A percentile compares a stretch with the other conserved stretches of the same genome.
These are phyloP conservation scores for Poecilia latipinna DNA, from an alignment of 2,113 vertebrate genomes.

Conservation along the genomic window DNA sequence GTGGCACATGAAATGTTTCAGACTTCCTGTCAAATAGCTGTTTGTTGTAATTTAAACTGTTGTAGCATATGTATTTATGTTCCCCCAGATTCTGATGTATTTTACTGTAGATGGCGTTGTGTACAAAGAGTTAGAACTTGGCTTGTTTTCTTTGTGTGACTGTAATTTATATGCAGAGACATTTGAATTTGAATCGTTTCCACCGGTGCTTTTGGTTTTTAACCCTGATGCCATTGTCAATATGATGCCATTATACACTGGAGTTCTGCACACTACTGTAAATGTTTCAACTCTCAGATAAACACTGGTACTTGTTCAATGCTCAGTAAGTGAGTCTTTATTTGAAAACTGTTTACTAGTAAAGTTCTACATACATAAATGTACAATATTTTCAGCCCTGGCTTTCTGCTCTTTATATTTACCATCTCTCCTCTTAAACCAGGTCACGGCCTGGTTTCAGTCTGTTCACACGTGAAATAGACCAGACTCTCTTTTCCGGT, in stretches of 20 bases:
- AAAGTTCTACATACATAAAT: conserved; percentile 32
- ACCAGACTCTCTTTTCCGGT: not conserved
- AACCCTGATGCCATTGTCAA: conserved; percentile 28
- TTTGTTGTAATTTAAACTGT: conserved; percentile 69
- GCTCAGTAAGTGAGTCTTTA: conserved; percentile 3
- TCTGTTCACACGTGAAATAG: conserved; percentile 9
- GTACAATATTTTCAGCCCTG: conserved; percentile 19
- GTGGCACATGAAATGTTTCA: conserved; percentile 52
- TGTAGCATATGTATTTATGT: conserved; percentile 71
- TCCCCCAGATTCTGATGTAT: conserved; percentile 66
- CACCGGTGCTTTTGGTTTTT: conserved; percentile 11
- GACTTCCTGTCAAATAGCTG: conserved; percentile 23
- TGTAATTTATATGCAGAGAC: conserved; percentile 69
- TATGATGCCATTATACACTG: conserved; percentile 56
- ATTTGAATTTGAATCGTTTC: conserved; percentile 28
- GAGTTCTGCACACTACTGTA: conserved; percentile 63
- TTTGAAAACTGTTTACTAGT: conserved; percentile 34
- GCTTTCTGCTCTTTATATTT: conserved; percentile 1
- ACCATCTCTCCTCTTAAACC: conserved; percentile 12
- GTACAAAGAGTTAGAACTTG: conserved; percentile 66
- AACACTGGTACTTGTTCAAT: conserved; percentile 53
- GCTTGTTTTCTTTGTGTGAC: conserved; percentile 41
- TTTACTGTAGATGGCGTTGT: conserved; percentile 61
- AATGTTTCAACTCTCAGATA: conserved; percentile 72
- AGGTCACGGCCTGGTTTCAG: not conserved